Conservation (phyloP, 2,888 invertebrate species). For the Cephonodes hylas region DNA sequence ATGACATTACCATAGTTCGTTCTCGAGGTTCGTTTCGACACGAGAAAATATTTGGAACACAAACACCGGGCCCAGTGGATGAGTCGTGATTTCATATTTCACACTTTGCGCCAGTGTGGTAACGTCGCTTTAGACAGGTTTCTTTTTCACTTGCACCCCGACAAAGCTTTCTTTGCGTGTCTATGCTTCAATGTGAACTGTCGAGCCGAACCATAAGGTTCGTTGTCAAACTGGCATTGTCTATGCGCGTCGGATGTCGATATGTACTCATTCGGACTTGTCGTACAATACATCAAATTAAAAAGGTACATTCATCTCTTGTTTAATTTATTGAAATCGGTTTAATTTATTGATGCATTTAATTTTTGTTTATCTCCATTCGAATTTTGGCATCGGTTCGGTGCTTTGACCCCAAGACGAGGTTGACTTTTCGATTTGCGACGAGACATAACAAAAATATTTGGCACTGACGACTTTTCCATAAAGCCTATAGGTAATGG, state of each 20-base stretch:
- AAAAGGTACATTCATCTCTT: not conserved
- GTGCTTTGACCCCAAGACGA: conserved; percentile 61
- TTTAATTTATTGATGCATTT: conserved; percentile 75
- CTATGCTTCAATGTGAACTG: conserved; percentile 17
- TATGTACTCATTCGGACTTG: conserved; percentile 31
- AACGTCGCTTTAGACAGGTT: conserved; percentile 67
- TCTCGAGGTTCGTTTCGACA: conserved; percentile 68
- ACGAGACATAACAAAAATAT: not conserved
- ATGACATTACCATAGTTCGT: conserved; percentile 51
- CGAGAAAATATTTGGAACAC: conserved; percentile 76
- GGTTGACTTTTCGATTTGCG: not conserved
- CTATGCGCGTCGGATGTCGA: conserved; percentile 26
- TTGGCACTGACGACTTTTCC: not conserved
- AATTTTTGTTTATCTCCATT: conserved; percentile 42
- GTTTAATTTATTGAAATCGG: conserved; percentile 29
- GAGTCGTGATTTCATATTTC: conserved; percentile 81
- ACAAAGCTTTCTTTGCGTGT: conserved; percentile 24
- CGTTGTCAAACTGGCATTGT: conserved; percentile 25
- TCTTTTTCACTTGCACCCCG: conserved; percentile 56
- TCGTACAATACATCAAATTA: conserved; percentile 53
- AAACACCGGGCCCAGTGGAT: conserved; percentile 70
- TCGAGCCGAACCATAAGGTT: conserved; percentile 5
- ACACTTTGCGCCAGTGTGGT: conserved; percentile 74
- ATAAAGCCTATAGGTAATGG: not conserved
- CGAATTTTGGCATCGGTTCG: conserved; percentile 27